A percentile compares a stretch with the other conserved stretches of the same genome.
These are phyloP conservation scores for Zaprionus lachaisei DNA, from an alignment of 1,140 invertebrate genomes.

Conservation along the genomic window DNA sequence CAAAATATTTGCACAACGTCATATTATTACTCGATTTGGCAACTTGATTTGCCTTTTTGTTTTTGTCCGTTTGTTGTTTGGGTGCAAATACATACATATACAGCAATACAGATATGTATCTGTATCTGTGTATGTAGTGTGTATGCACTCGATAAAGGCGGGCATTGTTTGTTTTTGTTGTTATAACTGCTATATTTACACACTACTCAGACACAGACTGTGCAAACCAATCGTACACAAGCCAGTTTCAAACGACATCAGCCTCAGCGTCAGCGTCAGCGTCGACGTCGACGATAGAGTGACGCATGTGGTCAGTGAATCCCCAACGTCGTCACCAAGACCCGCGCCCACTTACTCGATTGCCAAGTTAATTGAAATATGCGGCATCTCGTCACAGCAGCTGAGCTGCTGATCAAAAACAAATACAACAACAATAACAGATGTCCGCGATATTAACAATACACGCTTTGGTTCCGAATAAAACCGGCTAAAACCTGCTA, in stretches of 20 bases:
- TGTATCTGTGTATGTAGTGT: background rate
- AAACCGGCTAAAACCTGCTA: constrained; percentile 72
- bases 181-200: constrained; percentile 53
- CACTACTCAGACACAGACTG: constrained; percentile 36
- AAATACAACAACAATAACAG: constrained; percentile 26
- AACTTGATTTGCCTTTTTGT: constrained; percentile 56
- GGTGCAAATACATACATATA: background rate
- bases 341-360: constrained; percentile 44
- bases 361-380: constrained; percentile 52
- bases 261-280: background rate
- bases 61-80: constrained; percentile 34
- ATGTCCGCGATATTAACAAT: constrained; percentile 45
- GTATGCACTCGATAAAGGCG: constrained; percentile 4
- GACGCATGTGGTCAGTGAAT: constrained; percentile 71
- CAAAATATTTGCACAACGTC: constrained; percentile 53
- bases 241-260: constrained; percentile 25
- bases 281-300: constrained; percentile 20
- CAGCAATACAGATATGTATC: background rate
- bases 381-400: constrained; percentile 44
- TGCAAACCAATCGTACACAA: constrained; percentile 18
- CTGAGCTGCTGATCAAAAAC: constrained; percentile 21
- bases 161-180: constrained; percentile 42
- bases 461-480: constrained; percentile 47
- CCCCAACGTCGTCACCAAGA: constrained; percentile 52
- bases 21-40: constrained; percentile 52